Base-by-base conservation (phyloP, 1,140 invertebrate genomes). In the Tetragonula clypearis region DNA sequence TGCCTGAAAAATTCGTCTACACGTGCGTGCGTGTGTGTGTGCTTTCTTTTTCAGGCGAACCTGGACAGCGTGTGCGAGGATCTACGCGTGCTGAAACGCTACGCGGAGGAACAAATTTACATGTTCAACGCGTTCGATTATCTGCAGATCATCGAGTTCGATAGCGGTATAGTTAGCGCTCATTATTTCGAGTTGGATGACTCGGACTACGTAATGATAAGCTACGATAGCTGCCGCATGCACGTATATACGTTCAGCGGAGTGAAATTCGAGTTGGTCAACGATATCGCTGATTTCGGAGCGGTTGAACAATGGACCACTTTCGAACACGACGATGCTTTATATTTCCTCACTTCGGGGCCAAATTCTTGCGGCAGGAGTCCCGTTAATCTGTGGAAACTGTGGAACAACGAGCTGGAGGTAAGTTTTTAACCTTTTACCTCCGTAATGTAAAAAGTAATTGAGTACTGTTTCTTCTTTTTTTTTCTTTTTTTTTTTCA, bases 101-200 rank as follows among this genome's bases (percentile, higher is more conserved):
- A 69, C 23, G 85, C 93, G 0, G 85, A 92, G 81, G 91, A 91
- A n/a, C 93, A 95, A 88, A 90, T 95, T 30, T 95, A 94, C 79
- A 92, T 91, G 85, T 95, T 95, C 78, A 93, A 94, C 78, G 93
- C 91, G 56, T 95, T 95, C 79, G 95, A 95, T 56, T 93, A 93
- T 58, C 62, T 93, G 5, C 92, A 94, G 86, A 68, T 90, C 4
- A 75, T 95, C 0, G 79, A 93, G 23, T 93, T 94, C 55, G 76
- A 91, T 3, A 76, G 80, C 11, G 55, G 58, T 4, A 93, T 95
- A 62, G 56, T 90, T n/a, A 91, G 92, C 41, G 82, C 94, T 9
- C 91, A 93, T 72, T 83, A 93, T 62, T 94, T 95, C 76, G 90
- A 93, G 56, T 71, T 85, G 21, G 71, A 94, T 23, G 66, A 91